Evolutionary conservation across 2,888 invertebrate genomes (phyloP).

Genomic region (Plagodis pulveraria): DNA sequence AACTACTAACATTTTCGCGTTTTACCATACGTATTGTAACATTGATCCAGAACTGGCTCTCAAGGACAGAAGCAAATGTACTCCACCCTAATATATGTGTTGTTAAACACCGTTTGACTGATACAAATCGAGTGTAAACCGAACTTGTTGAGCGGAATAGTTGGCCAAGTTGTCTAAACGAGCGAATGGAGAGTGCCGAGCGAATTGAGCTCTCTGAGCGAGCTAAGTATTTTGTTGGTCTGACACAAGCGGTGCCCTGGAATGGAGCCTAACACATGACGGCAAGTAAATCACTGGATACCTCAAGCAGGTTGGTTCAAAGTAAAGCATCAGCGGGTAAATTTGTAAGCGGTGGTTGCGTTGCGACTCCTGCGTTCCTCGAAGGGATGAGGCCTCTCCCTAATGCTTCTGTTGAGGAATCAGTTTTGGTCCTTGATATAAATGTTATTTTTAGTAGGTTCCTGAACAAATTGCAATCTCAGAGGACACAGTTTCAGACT

Average conservation of each 20-base stretch:
- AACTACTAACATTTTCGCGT: too few relatives aligned
- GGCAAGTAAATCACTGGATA: constrained; percentile 40
- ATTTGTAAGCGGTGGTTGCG: neutral
- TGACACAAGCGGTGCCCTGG: constrained; percentile 20
- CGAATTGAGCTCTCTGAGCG: constrained; percentile 2
- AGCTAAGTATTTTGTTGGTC: constrained; percentile 24
- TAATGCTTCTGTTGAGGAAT: too few relatives aligned
- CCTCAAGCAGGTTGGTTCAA: constrained; percentile 19
- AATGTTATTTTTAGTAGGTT: too few relatives aligned
- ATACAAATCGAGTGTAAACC: constrained; percentile 18
- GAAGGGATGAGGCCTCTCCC: too few relatives aligned
- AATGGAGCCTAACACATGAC: constrained; percentile 37
- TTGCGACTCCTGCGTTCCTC: neutral
- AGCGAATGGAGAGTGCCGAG: constrained; percentile 18
- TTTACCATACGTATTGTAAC: too few relatives aligned
- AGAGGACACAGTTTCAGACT: too few relatives aligned
- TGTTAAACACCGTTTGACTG: constrained; percentile 10
- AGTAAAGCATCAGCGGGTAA: constrained; percentile 1
- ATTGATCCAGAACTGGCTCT: too few relatives aligned
- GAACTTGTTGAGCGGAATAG: constrained; percentile 16
- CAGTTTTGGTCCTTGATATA: too few relatives aligned
- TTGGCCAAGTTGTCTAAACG: constrained; percentile 14
- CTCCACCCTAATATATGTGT: neutral
- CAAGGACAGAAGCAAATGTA: neutral
- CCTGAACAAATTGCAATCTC: too few relatives aligned